phyloP scores from a whole-genome alignment of 2,888 invertebrate genomes.

The Melieria picta region DNA sequence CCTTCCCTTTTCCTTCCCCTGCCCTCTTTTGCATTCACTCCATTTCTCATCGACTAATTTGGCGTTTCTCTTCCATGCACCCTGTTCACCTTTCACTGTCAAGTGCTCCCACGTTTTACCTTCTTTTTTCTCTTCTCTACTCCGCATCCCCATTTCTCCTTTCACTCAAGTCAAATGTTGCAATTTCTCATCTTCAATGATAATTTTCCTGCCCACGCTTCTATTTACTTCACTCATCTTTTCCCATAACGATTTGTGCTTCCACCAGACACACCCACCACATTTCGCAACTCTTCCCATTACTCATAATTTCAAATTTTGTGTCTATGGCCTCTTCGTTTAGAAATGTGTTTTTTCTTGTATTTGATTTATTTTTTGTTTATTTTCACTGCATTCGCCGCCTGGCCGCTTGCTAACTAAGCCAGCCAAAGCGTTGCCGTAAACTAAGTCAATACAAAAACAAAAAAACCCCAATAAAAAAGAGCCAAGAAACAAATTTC shows the following conservation, averaged over 20 bases:
- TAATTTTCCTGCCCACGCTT: neutral
- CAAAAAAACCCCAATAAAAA: constrained; percentile 9
- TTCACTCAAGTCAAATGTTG: neutral
- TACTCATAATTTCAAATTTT: neutral
- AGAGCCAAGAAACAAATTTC: constrained; percentile 30
- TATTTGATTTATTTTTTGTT: neutral
- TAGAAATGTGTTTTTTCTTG: neutral
- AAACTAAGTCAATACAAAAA: neutral
- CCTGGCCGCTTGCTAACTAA: neutral
- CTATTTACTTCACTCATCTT: neutral
- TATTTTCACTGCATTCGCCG: neutral
- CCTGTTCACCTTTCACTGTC: neutral
- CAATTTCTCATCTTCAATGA: neutral
- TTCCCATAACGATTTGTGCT: neutral
- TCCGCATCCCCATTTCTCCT: neutral
- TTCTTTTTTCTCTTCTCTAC: neutral
- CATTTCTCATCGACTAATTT: neutral
- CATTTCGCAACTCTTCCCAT: neutral
- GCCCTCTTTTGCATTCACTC: too few relatives aligned
- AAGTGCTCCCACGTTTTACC: neutral
- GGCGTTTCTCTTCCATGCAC: neutral
- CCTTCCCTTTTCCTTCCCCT: too few relatives aligned
- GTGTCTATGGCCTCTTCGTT: neutral
- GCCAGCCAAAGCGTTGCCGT: neutral
- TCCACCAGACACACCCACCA: neutral